Evolutionary conservation across 1,140 invertebrate species (phyloP).

Genomic region (Aradophagus sp.): DNA sequence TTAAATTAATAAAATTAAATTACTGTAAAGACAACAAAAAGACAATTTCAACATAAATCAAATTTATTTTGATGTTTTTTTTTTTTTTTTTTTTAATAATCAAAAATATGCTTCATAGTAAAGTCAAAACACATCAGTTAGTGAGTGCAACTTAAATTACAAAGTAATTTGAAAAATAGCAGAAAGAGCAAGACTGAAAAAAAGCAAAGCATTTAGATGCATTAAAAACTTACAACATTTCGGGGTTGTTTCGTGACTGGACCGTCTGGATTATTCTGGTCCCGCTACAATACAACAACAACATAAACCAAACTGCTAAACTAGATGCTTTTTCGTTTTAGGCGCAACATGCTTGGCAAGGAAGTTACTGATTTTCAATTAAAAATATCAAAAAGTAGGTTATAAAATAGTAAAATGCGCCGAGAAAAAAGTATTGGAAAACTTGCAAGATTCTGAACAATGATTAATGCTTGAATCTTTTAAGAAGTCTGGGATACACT

Average conservation of each 20-base stretch:
- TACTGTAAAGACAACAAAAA: too few species aligned
- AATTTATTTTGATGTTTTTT: too few species aligned
- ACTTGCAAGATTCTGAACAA: too few species aligned
- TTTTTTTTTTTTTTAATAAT: neutral
- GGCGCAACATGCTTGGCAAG: conserved; percentile 64
- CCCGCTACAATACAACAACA: conserved; percentile 74
- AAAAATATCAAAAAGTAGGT: too few species aligned
- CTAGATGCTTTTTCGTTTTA: conserved; percentile 61
- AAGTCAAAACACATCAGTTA: neutral
- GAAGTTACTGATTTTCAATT: conserved; percentile 51
- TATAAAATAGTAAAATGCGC: too few species aligned
- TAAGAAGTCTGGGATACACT: too few species aligned
- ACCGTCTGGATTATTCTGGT: conserved; percentile 68
- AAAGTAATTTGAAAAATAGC: neutral
- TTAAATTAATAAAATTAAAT: too few species aligned
- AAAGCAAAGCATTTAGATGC: conserved; percentile 52
- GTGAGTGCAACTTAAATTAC: too few species aligned
- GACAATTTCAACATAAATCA: too few species aligned
- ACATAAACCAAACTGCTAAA: conserved; percentile 74
- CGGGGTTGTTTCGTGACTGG: conserved; percentile 70
- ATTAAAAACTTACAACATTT: conserved; percentile 69
- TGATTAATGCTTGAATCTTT: too few species aligned
- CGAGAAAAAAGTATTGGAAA: too few species aligned
- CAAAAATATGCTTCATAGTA: conserved; percentile 9
- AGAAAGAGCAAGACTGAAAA: neutral